Base-by-base conservation (phyloP, 1,140 invertebrate species). In the Dinoponera quadriceps region DNA sequence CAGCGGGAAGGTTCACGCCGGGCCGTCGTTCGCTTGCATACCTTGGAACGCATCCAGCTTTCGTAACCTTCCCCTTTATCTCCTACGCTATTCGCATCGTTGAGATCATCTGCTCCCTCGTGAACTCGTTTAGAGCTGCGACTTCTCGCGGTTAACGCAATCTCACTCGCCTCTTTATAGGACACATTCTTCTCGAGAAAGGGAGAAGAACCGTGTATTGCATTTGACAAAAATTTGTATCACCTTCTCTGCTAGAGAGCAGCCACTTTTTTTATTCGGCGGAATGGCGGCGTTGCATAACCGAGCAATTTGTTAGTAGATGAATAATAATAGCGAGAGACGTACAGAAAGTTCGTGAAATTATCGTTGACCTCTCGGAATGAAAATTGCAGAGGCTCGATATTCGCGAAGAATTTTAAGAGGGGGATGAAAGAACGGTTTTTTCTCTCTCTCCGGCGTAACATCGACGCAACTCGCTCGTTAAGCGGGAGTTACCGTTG, bases 41-140 rank as follows among this genome's bases (percentile, higher is more conserved):
- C 49, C 55, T 86, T 82, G 85, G 77, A 82, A 13, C 49, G 69
- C 83, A 66, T 82, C 85, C 77, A 86, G 62, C 27, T 85, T 82
- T 63, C 55, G 57, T 66, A 55, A 80, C n/a, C 68, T 55, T 71
- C 62, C 4, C 20, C 55, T 22, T 22, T 74, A 33, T 48, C n/a
- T 27, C 14, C 38, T 54, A 33, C 13, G 59, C 29, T 14, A 16
- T 49, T 72, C 63, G 60, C 13, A 81, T 71, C 16, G 22, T 57
- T 29, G 44, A 48, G 33, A 13, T 81, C 29, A 33, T 51, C 48
- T 33, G 22, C n/a, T 14, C 3, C 49, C 38, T 44, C 25, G 9
- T 44, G 38, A 44, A 1, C 9, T 11, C 38, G 38, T 9, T 44
- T 44, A 33, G 2, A 5, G 29, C 29, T 5, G 29, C 29, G 29